Evolutionary conservation across 2,113 vertebrate genomes (phyloP).

Genomic region (Trinectes maculatus): DNA sequence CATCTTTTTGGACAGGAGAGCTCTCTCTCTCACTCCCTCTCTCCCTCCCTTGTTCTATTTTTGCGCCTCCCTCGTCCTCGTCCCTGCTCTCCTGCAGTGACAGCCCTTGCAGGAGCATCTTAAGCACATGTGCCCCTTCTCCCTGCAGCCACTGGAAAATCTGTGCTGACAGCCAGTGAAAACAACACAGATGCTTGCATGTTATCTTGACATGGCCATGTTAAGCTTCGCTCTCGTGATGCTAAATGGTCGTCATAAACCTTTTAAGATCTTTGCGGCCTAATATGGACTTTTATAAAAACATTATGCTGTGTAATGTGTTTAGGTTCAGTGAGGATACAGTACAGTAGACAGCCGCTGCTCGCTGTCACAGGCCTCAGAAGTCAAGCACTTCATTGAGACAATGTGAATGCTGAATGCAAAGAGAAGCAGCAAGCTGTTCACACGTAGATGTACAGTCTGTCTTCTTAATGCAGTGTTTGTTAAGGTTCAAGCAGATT

Average conservation of each 20-base stretch:
- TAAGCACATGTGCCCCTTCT: slow-evolving; percentile 75
- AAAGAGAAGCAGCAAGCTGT: slow-evolving; percentile 56
- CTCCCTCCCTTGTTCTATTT: slow-evolving; percentile 79
- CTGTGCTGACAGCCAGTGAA: slow-evolving; percentile 85
- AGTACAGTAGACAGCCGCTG: slow-evolving; percentile 59
- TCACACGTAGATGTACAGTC: slow-evolving; percentile 43
- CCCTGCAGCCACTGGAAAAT: slow-evolving; percentile 82
- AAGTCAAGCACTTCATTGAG: slow-evolving; percentile 51
- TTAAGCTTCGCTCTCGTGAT: slow-evolving; percentile 81
- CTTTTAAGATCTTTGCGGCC: slow-evolving; percentile 79
- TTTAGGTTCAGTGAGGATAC: slow-evolving; percentile 70
- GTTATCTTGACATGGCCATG: slow-evolving; percentile 86
- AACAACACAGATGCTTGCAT: slow-evolving; percentile 84
- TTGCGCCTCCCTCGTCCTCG: slow-evolving; percentile 61
- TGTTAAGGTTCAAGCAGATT: slow-evolving; percentile 26
- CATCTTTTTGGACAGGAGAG: slow-evolving; percentile 73
- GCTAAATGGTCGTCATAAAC: slow-evolving; percentile 85
- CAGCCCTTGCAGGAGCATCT: slow-evolving; percentile 76
- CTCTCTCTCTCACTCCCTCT: slow-evolving; percentile 63
- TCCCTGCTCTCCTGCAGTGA: slow-evolving; percentile 69
- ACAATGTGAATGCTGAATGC: slow-evolving; percentile 53
- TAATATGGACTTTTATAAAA: slow-evolving; percentile 81
- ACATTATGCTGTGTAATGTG: slow-evolving; percentile 79
- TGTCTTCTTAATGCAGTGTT: slow-evolving; percentile 20
- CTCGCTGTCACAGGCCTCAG: slow-evolving; percentile 52